phyloP scores from a whole-genome alignment of 2,113 vertebrate species.

The Thalassarche chlororhynchos region DNA sequence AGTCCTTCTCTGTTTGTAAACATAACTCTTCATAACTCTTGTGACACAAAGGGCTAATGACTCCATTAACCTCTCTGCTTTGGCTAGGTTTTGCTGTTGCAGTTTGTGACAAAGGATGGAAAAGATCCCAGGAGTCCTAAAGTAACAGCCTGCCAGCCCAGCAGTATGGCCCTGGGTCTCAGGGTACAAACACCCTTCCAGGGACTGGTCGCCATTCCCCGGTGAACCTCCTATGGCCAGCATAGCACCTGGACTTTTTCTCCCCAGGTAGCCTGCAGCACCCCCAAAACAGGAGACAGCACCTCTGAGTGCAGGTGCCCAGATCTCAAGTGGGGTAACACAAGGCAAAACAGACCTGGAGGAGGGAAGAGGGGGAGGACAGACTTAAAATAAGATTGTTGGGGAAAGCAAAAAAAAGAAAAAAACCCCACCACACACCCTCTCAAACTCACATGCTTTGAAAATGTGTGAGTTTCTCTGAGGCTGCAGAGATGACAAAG shows the following conservation, averaged over 20 bases:
- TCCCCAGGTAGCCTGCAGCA: not conserved
- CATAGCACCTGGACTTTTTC: not conserved
- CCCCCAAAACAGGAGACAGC: not conserved
- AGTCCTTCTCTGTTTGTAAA: too few relatives aligned
- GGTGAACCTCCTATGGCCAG: not conserved
- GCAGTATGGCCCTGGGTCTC: not conserved
- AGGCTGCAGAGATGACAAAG: not conserved
- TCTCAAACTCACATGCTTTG: not conserved
- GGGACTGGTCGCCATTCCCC: fast-evolving
- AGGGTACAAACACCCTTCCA: not conserved
- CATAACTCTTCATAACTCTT: too few relatives aligned
- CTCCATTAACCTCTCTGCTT: not conserved
- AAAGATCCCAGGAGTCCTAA: not conserved
- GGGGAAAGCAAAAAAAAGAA: not conserved
- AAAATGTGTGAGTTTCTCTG: not conserved
- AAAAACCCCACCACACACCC: not conserved
- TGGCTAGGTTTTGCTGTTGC: not conserved
- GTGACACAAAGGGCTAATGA: not conserved
- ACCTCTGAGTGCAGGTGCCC: not conserved
- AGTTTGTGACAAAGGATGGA: too few relatives aligned
- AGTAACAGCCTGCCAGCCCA: not conserved
- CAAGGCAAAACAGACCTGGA: not conserved
- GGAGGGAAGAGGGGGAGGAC: not conserved
- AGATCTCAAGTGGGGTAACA: not conserved
- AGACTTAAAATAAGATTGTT: not conserved